Base-by-base conservation (phyloP, 2,113 vertebrate species). In the Chascanopsetta lugubris region DNA sequence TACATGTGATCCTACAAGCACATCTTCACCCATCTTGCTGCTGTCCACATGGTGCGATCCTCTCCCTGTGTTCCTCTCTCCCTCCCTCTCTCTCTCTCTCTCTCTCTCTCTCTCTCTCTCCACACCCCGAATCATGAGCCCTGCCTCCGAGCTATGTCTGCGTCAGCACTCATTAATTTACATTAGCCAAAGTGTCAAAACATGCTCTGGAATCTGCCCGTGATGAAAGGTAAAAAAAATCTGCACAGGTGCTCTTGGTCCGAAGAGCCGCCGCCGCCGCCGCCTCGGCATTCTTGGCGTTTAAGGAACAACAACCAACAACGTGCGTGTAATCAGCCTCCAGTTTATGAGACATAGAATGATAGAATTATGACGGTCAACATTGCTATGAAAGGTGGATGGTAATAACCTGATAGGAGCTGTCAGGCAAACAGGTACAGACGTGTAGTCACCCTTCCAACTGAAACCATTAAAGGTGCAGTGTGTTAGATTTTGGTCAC, bases 131-230 rank as follows among this genome's bases (percentile, higher is more conserved):
- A 80, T 70, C 88, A 77, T 66, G 13, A 77, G 56, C 62, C 83
- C 72, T 87, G 15, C 61, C 90, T 87, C 38, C 0, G 54, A 88
- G 90, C 82, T 72, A 84, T 34, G 82, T 90, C 90, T 91, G 88
- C 83, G 80, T 92, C 90, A 90, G 85, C 75, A 42, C 86, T 90
- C 88, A 89, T 91, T 92, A 86, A 92, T 91, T 90, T 91, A 89
- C 90, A 91, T 89, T 89, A 91, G 89, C 80, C 72, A 87, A 90
- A 90, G 87, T 92, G 91, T 92, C 90, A 92, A 91, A 92, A 92
- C 90, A 91, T 73, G 83, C 83, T 83, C 79, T 86, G 89, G 89
- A 91, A 89, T 91, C 88, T 77, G 73, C 74, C 65, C 58, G 53
- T 77, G 85, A 87, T 87, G 88, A 92, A 88, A 91, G 87, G 80